phyloP scores from a whole-genome alignment of 37 sponge, comb jelly and placozoan species.

The Crambe crambe region DNA sequence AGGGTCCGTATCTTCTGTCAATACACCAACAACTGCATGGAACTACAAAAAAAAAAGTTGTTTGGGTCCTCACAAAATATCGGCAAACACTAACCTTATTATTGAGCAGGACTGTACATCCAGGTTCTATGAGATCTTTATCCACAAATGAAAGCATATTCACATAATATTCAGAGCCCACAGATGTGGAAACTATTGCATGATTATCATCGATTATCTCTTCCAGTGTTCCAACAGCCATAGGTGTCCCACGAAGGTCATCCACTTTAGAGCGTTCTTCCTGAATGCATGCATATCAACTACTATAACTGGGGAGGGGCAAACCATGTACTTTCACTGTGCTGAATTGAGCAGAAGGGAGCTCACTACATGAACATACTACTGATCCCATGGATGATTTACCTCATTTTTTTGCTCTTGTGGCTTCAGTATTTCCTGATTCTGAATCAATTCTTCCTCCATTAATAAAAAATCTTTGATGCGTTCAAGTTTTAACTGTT shows the following conservation, averaged over 20 bases:
- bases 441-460: constrained; percentile 98
- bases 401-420: constrained; percentile 98
- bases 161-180: constrained; percentile 99
- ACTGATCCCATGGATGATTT: not conserved
- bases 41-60: constrained; percentile 50
- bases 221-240: constrained; percentile 98
- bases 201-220: constrained; percentile 99
- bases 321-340: too few species aligned
- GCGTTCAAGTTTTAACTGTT: constrained; percentile 90
- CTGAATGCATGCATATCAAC: constrained; percentile 30
- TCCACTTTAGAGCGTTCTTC: constrained; percentile 98
- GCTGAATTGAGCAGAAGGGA: too few species aligned
- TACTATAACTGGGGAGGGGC: too few species aligned
- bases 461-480: constrained; percentile 95
- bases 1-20: constrained; percentile 96
- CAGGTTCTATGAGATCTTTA: constrained; percentile 97
- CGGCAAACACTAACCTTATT: constrained; percentile 73
- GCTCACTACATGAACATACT: too few species aligned
- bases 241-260: constrained; percentile 95
- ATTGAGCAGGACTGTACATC: constrained; percentile 96
- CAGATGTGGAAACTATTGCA: constrained; percentile 96
- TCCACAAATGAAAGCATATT: constrained; percentile 98
- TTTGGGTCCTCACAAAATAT: not conserved
- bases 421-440: constrained; percentile 90
- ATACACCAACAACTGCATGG: constrained; percentile 97